Evolutionary conservation across 1,140 invertebrate species (phyloP).

Genomic region (Diplogasteroides magnus): DNA sequence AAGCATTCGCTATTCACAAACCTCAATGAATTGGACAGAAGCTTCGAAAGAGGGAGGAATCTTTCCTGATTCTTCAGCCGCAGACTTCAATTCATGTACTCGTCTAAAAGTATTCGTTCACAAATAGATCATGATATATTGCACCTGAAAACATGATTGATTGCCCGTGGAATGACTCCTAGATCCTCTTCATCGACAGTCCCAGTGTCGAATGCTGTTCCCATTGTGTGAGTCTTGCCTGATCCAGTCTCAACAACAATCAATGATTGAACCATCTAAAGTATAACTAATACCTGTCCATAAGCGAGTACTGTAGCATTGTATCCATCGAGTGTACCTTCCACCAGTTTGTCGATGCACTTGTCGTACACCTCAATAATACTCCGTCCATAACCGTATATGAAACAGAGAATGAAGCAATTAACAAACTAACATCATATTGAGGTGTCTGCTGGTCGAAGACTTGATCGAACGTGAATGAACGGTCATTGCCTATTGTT

Average conservation of each 20-base stretch:
- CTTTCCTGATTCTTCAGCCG: slow-evolving; percentile 53
- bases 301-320: slow-evolving; percentile 62
- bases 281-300: slow-evolving; percentile 57
- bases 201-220: slow-evolving; percentile 79
- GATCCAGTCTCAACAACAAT: slow-evolving; percentile 71
- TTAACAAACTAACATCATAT: slow-evolving; percentile 58
- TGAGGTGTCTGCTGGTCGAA: slow-evolving; percentile 69
- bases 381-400: background rate
- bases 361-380: slow-evolving; percentile 65
- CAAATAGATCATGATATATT: slow-evolving; percentile 42
- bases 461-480: slow-evolving; percentile 83
- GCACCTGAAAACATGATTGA: slow-evolving; percentile 58
- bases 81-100: slow-evolving; percentile 31
- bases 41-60: slow-evolving; percentile 59
- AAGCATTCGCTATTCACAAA: too few species aligned
- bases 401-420: background rate
- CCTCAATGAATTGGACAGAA: slow-evolving; percentile 59
- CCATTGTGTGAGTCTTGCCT: slow-evolving; percentile 98
- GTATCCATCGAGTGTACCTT: slow-evolving; percentile 60
- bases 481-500: slow-evolving; percentile 77
- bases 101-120: background rate
- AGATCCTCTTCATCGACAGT: slow-evolving; percentile 41
- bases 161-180: slow-evolving; percentile 60
- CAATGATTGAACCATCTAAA: background rate
- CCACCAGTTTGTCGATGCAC: slow-evolving; percentile 70